A percentile compares a stretch with the other conserved stretches of the same genome.
Conservation (phyloP, 2,113 vertebrate species). For the Pituophis catenifer region DNA sequence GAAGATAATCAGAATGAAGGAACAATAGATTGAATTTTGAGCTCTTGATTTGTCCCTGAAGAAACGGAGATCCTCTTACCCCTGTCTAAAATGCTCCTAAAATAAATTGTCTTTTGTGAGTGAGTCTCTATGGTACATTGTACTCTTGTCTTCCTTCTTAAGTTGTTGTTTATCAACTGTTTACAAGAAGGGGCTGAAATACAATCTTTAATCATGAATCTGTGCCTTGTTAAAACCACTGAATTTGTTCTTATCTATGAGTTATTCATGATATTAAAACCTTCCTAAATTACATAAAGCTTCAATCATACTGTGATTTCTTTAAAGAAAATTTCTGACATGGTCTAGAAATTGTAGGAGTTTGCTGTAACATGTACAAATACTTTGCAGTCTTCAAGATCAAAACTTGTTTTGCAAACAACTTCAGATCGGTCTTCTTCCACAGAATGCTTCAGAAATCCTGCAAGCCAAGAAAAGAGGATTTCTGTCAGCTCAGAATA, state of each 20-base stretch:
- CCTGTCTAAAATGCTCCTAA: not conserved
- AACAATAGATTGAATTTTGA: not conserved
- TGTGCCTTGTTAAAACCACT: conserved; percentile 6
- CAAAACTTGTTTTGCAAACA: not conserved
- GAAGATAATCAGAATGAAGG: not conserved
- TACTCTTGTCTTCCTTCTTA: not conserved
- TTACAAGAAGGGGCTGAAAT: not conserved
- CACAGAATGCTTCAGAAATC: not conserved
- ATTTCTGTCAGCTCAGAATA: not conserved
- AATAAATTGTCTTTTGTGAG: not conserved
- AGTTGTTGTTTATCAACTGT: not conserved
- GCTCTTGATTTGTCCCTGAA: not conserved
- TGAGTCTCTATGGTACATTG: not conserved
- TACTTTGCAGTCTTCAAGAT: not conserved
- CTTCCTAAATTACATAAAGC: not conserved
- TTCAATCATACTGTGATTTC: conserved; percentile 10
- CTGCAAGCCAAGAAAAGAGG: not conserved
- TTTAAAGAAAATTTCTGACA: not conserved
- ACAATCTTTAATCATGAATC: not conserved
- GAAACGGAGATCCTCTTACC: not conserved
- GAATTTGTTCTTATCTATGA: not conserved
- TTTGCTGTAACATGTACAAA: not conserved
- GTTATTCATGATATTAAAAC: conserved; percentile 3
- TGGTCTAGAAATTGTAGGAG: not conserved
- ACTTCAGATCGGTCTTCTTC: not conserved